Base-by-base conservation (phyloP, 1,140 invertebrate species). In the Cherax quadricarinatus region DNA sequence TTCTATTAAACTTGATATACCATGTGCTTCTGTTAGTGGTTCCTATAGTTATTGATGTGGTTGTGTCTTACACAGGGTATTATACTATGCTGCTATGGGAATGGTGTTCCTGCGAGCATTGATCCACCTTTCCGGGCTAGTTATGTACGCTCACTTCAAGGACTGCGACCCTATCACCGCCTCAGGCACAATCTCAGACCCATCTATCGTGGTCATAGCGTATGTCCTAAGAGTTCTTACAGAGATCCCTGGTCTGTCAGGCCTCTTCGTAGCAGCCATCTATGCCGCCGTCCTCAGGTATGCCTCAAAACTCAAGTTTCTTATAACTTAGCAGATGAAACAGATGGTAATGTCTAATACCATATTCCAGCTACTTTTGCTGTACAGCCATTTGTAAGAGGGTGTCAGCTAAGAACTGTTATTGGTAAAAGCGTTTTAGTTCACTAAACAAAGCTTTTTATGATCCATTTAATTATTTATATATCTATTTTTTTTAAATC, bases 271-370 rank as follows among this genome's bases (percentile, higher is more conserved):
- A 6, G 93, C 93, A 16, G 87, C 97, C 78, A 97, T 98, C 60
- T 98, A 98, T 93, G 97, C 97, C 94, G 98, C 97, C 1, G 97
- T 97, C 0, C 95, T 99, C 2, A 98, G 97, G 93, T 51, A 18
- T 51, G 66, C 2, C 30, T 41, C 30, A 41, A 41, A 41, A 41
- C 30, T 41, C 30, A 41, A 41, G 30, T 41, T 41, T 41, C 30
- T 41, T 41, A 41, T 41, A 41, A 41, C 30, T 41, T 41, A 41
- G 2, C 30, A 41, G 30, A 41, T 41, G 30, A 41, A 41, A 41
- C 30, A 70, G 16, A 70, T 21, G 16, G 21, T 6, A 70, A 78
- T 18, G 5, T 80, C 18, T 57, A 57, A 7, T 57, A 14, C 14
- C 53, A 10, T 57, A 57, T 57, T 57, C 53, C 53, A 9, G 53